These are phyloP conservation scores for Oenanthe oenanthe DNA, from an alignment of 2,113 vertebrate genomes.

Conservation along the genomic window DNA sequence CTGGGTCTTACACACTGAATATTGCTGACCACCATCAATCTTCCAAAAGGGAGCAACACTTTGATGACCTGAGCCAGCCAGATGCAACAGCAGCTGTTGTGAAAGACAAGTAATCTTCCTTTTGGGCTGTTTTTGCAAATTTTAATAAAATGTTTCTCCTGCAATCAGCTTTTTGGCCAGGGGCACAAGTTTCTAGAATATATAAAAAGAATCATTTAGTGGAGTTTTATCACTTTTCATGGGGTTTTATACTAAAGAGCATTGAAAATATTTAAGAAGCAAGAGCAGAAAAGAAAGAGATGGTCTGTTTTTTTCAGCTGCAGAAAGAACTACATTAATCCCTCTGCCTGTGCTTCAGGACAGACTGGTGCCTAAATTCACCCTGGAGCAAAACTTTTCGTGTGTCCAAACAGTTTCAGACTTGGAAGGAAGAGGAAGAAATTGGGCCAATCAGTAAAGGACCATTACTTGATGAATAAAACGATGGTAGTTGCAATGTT, in stretches of 20 bases:
- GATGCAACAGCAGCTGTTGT: accelerated
- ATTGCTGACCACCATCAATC: not conserved
- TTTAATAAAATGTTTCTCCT: not conserved
- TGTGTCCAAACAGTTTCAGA: not conserved
- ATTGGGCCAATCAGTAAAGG: not conserved
- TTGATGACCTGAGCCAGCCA: not conserved
- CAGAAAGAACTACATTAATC: not conserved
- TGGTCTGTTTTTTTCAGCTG: not conserved
- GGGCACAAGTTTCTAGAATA: not conserved
- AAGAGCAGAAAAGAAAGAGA: not conserved
- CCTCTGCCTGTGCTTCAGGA: not conserved
- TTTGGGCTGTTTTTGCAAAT: not conserved
- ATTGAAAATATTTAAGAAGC: not conserved
- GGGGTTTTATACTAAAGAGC: not conserved
- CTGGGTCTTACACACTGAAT: not conserved
- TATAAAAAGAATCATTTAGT: not conserved
- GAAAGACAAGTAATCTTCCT: not conserved
- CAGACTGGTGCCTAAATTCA: not conserved
- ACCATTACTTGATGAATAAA: not conserved
- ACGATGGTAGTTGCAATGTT: not conserved
- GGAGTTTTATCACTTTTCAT: not conserved
- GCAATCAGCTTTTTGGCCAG: not conserved
- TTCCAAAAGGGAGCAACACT: not conserved
- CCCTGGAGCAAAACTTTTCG: not conserved
- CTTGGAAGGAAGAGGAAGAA: not conserved